A percentile compares a stretch with the other conserved stretches of the same genome.
Evolutionary conservation across 1,140 invertebrate species (phyloP).

Genomic region (Diprion similis): DNA sequence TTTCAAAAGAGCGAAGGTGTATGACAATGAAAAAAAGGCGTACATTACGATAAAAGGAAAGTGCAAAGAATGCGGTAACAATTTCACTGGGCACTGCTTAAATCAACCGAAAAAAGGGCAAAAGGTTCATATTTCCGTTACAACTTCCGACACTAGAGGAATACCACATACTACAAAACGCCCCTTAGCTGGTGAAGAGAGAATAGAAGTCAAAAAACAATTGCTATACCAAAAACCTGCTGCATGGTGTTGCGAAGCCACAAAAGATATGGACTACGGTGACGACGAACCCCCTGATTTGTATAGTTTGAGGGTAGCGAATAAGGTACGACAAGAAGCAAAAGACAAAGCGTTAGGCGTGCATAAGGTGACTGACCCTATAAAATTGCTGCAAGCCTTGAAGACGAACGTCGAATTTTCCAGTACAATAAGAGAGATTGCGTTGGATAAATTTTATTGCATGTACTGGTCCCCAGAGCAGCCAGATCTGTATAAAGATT

Average conservation of each 20-base stretch:
- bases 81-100: not conserved
- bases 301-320: not conserved
- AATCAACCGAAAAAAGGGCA: not conserved
- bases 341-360: not conserved
- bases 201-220: not conserved
- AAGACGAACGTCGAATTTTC: constrained; percentile 16
- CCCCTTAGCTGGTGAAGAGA: not conserved
- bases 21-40: not conserved
- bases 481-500: constrained; percentile 12
- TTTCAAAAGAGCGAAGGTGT: not conserved
- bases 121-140: not conserved
- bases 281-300: not conserved
- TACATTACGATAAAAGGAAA: not conserved
- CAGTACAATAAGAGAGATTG: constrained; percentile 18
- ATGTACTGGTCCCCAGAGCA: constrained; percentile 27
- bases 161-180: not conserved
- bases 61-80: not conserved
- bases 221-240: not conserved
- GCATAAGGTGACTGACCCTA: not conserved
- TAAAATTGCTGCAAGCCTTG: not conserved
- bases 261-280: not conserved
- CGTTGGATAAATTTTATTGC: constrained; percentile 15
- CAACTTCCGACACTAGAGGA: not conserved
- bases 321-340: not conserved
- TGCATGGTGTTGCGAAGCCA: not conserved